These are phyloP conservation scores for Drosophila pseudotalamancana DNA, from an alignment of 2,888 invertebrate species.

Conservation along the genomic window DNA sequence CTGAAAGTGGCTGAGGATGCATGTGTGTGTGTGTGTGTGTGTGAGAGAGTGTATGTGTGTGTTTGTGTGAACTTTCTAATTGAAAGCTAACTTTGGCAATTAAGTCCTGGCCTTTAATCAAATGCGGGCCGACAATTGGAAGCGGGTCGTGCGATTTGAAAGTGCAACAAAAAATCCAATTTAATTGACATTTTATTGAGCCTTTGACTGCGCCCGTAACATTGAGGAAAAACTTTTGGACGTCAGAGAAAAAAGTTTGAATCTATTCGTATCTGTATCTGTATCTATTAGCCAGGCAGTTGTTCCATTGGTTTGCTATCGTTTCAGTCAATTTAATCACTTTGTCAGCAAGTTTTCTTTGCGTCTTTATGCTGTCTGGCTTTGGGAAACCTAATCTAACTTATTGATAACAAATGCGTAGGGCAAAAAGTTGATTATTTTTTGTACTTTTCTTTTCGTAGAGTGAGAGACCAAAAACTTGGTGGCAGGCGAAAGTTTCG, in stretches of 20 bases:
- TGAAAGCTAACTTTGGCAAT: slow-evolving; percentile 80
- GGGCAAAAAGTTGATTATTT: slow-evolving; percentile 69
- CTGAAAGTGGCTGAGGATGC: slow-evolving; percentile 19
- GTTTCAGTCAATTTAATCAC: slow-evolving; percentile 79
- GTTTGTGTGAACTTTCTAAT: slow-evolving; percentile 71
- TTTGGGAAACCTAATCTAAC: slow-evolving; percentile 64
- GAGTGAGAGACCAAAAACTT: slow-evolving; percentile 33
- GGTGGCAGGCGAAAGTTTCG: slow-evolving; percentile 46
- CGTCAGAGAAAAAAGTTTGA: slow-evolving; percentile 46
- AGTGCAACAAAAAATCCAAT: slow-evolving; percentile 63
- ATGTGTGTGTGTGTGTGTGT: slow-evolving; percentile 6
- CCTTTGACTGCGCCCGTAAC: slow-evolving; percentile 45
- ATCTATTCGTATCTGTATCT: slow-evolving; percentile 41
- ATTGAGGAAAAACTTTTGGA: slow-evolving; percentile 14
- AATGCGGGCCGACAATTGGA: slow-evolving; percentile 42
- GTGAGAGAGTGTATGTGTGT: background rate
- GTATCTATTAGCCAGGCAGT: slow-evolving; percentile 54
- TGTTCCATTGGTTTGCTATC: slow-evolving; percentile 32
- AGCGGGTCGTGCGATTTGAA: slow-evolving; percentile 36
- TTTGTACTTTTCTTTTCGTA: slow-evolving; percentile 12
- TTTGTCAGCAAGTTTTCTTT: slow-evolving; percentile 73
- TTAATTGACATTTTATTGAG: slow-evolving; percentile 79
- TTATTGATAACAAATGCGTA: slow-evolving; percentile 78
- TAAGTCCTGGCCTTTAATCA: slow-evolving; percentile 70
- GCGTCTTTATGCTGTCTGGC: slow-evolving; percentile 2